Base-by-base conservation (phyloP, 2,888 invertebrate species). In the Xanthorhoe spadicearia region DNA sequence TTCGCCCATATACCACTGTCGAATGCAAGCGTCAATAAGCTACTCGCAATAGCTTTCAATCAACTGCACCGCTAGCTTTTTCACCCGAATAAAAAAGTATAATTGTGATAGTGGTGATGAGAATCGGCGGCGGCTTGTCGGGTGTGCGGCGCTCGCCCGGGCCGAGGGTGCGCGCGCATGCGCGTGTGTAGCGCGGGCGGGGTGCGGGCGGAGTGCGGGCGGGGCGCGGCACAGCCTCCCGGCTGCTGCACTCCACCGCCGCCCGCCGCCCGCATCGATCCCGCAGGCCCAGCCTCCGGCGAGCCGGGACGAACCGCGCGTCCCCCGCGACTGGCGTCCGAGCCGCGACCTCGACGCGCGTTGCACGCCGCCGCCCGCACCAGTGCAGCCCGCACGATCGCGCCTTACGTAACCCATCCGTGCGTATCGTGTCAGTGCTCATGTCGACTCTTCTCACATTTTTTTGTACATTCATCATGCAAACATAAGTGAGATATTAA, bases 201-300 rank as follows among this genome's bases (percentile, higher is more conserved):
- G 63, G 78, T 63, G 72, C 32, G 74, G 56, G 73, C 63, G 79
- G 73, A 57, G 71, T 74, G 69, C 72, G 75, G 63, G 78, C 73
- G 79, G 83, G 88, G 84, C 85, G 86, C 89, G 87, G 89, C 90
- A 89, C 86, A 85, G 87, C 87, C 87, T 86, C 86, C 87, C 82
- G 81, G 83, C 86, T 83, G 84, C 83, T 87, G 87, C 91, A 91
- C 92, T 92, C 92, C 90, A 90, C 90, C 87, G 88, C 88, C 91
- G 90, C 92, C 89, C 90, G 92, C 90, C 84, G 89, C 90, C 90
- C 90, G 90, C 91, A 92, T 91, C 90, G 91, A 90, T 90, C 89
- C 89, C 89, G 86, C 88, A 88, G 85, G 85, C 84, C 83, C 85
- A 84, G 83, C 83, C 83, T 84, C 86, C 81, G 80, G 79, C 80